Percentiles rank a stretch among this genome's conserved stretches.
phyloP scores from a whole-genome alignment of 2,888 invertebrate species.

The Drosophila multiciliata region DNA sequence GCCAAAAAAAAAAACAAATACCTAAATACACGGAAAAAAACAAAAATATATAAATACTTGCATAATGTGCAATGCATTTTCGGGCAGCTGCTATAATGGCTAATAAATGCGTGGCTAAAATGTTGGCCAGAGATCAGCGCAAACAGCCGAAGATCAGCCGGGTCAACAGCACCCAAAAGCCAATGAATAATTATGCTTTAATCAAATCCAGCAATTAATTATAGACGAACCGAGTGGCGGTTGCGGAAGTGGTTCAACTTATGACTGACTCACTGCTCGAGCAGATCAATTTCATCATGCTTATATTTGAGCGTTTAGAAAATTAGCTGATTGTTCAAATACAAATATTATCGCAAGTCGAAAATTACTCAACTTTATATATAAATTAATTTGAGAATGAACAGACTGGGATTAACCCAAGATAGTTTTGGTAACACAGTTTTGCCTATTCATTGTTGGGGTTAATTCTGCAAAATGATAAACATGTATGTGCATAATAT shows the following conservation, averaged over 20 bases:
- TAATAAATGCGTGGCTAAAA: constrained; percentile 32
- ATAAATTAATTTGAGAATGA: background rate
- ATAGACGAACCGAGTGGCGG: background rate
- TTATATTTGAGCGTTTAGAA: background rate
- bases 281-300: background rate
- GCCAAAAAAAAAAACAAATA: background rate
- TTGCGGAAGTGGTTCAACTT: background rate
- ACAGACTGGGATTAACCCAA: background rate
- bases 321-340: background rate
- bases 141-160: background rate
- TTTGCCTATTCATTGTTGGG: background rate
- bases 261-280: background rate
- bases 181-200: background rate
- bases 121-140: constrained; percentile 42
- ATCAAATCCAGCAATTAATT: constrained; percentile 3
- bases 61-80: constrained; percentile 32
- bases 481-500: background rate
- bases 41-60: background rate
- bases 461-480: background rate
- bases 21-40: background rate
- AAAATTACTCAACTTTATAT: background rate
- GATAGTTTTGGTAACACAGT: background rate
- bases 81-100: constrained; percentile 34
- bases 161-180: constrained; percentile 10
- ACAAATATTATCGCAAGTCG: background rate